phyloP scores from a whole-genome alignment of 2,797 vertebrate genomes.

The Triplophysa yarkandensis region DNA sequence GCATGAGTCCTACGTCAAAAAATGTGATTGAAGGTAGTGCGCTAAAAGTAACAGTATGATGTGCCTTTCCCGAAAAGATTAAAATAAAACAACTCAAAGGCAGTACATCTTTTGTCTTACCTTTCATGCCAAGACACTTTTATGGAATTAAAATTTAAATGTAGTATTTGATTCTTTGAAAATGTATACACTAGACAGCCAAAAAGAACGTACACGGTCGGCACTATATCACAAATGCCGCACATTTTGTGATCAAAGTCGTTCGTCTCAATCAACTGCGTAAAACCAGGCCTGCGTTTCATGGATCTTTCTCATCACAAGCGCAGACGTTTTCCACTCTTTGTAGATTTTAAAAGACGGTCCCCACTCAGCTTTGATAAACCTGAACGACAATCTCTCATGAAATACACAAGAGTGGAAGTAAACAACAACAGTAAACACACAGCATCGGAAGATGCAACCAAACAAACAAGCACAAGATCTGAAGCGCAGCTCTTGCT shows the following conservation, averaged over 20 bases:
- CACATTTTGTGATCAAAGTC: constrained; percentile 26
- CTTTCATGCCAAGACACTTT: background rate
- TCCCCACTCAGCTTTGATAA: constrained; percentile 21
- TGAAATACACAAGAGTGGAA: background rate
- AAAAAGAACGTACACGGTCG: background rate
- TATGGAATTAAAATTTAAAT: background rate
- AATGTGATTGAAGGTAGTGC: background rate
- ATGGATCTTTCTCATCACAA: background rate
- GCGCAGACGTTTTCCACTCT: background rate
- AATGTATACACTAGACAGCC: background rate
- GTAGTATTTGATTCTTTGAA: background rate
- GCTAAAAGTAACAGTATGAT: background rate
- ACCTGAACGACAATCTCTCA: constrained; percentile 23
- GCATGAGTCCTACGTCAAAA: background rate
- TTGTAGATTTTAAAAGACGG: background rate
- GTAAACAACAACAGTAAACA: constrained; percentile 16
- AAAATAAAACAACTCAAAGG: background rate
- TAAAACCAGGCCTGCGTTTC: background rate
- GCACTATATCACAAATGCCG: background rate
- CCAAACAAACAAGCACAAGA: constrained; percentile 11
- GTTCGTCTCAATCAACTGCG: constrained; percentile 24
- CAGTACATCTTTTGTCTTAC: too few relatives aligned
- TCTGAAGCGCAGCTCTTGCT: background rate
- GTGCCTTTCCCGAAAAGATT: background rate
- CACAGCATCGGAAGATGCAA: constrained; percentile 16